Base-by-base conservation (phyloP, 2,888 invertebrate genomes). In the Cepaea hortensis region DNA sequence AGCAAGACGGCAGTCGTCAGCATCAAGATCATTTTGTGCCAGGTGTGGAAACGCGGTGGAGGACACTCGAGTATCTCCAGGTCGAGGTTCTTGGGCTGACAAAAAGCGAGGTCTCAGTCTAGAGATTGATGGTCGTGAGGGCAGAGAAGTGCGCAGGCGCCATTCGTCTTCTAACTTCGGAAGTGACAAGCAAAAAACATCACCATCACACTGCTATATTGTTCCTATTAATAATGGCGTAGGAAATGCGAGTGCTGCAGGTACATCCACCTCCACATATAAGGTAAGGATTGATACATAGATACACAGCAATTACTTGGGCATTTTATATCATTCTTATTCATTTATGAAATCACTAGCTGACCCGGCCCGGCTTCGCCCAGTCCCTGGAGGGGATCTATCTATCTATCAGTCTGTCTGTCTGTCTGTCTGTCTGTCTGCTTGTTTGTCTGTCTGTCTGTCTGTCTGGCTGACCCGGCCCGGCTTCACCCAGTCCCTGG, bases 61-160 rank as follows among this genome's bases (percentile, higher is more conserved):
- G 6, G 72, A 81, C 6, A 6, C 72, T 7, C 68, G 3, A 5
- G 70, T 23, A 4, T 77, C 85, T 13, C 82, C 76, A n/a, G 48
- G 86, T 15, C 75, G 81, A 11, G 35, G 50, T 15, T 23, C 82
- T 3, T 86, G 76, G 76, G 35, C 65, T 7, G 76, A 68, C 20
- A 50, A 46, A 13, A 68, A 68, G 35, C 81, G 81, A 15, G 61
- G 61, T n/a, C 62, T 86, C 11, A 86, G 86, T 76, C 48, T 86
- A 1, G 86, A 86, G 55, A 55, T 81, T 11, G 76, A 86, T 68
- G 86, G 86, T 9, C 65, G 82, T 3, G 82, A 86, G 55, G 82
- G 86, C 7, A 18, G 81, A 81, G 5, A 68, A 68, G 68, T 48
- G 3, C 75, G 86, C 50, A 73, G 68, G 68, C 81, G 86, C 7